phyloP scores from a whole-genome alignment of 2,888 invertebrate species.

The Ephialtes manifestator region DNA sequence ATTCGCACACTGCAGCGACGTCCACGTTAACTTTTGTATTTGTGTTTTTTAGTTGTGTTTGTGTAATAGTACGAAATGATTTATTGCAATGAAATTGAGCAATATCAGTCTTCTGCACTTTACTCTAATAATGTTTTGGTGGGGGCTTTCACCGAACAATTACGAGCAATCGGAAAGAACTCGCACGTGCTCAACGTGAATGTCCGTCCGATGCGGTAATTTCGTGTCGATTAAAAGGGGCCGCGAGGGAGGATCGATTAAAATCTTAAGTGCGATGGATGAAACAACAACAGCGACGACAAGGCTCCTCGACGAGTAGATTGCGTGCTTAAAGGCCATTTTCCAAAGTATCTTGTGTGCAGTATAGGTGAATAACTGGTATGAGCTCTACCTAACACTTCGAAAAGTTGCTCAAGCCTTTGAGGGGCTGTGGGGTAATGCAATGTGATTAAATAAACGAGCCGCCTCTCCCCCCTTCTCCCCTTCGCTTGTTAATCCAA shows the following conservation, averaged over 20 bases:
- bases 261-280: constrained; percentile 61
- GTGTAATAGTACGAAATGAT: constrained; percentile 20
- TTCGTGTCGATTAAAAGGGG: constrained; percentile 20
- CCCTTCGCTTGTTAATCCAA: constrained; percentile 28
- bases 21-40: constrained; percentile 25
- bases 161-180: constrained; percentile 6
- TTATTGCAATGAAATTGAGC: neutral
- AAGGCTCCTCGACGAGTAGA: constrained; percentile 18
- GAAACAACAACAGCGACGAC: constrained; percentile 24
- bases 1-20: constrained; percentile 12
- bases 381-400: constrained; percentile 32
- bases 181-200: constrained; percentile 33
- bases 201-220: constrained; percentile 30
- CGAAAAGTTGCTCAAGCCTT: constrained; percentile 45
- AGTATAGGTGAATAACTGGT: constrained; percentile 31
- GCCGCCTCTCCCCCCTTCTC: neutral
- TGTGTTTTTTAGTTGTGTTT: constrained; percentile 13
- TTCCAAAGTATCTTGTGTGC: constrained; percentile 25
- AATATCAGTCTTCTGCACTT: constrained; percentile 3
- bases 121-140: neutral
- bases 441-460: constrained; percentile 24
- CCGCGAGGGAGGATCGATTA: constrained; percentile 57
- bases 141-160: constrained; percentile 20
- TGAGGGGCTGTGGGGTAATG: constrained; percentile 13
- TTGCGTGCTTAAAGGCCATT: constrained; percentile 53